Evolutionary conservation across 2,113 vertebrate genomes (phyloP).

Genomic region (Zeus faber): DNA sequence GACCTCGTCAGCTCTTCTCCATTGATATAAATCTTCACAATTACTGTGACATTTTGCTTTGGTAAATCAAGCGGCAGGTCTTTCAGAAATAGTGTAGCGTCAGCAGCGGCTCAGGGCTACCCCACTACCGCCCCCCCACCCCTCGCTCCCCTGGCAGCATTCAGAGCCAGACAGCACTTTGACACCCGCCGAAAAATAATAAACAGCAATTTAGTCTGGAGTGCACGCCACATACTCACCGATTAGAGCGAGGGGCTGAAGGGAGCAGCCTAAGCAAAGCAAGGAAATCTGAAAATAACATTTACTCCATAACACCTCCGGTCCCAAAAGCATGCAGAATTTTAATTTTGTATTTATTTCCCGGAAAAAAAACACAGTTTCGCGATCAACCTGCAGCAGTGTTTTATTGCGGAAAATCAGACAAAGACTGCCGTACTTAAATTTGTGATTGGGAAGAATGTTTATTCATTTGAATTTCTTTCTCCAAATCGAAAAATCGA

Average conservation of each 20-base stretch:
- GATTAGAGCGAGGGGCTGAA: conserved; percentile 63
- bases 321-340: not conserved
- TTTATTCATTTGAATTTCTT: no score
- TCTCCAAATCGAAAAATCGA: no score
- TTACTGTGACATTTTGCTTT: conserved; percentile 73
- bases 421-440: no score
- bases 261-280: conserved; percentile 50
- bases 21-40: conserved; percentile 79
- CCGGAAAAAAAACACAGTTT: conserved; percentile 1
- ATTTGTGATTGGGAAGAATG: no score
- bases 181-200: conserved; percentile 63
- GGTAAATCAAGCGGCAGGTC: conserved; percentile 67
- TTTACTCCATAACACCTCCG: conserved; percentile 45
- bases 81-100: conserved; percentile 69
- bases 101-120: conserved; percentile 66
- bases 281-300: conserved; percentile 62
- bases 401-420: no score
- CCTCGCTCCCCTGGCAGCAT: conserved; percentile 64
- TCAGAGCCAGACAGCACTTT: conserved; percentile 49
- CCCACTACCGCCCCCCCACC: conserved; percentile 60
- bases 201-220: conserved; percentile 72
- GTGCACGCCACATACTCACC: conserved; percentile 63
- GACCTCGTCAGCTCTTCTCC: conserved; percentile 73
- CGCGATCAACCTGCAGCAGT: no score
- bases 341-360: not conserved